A percentile compares a stretch with the other conserved stretches of the same genome.
Evolutionary conservation across 2,888 invertebrate species (phyloP).

Genomic region (Periphyllus acericola): DNA sequence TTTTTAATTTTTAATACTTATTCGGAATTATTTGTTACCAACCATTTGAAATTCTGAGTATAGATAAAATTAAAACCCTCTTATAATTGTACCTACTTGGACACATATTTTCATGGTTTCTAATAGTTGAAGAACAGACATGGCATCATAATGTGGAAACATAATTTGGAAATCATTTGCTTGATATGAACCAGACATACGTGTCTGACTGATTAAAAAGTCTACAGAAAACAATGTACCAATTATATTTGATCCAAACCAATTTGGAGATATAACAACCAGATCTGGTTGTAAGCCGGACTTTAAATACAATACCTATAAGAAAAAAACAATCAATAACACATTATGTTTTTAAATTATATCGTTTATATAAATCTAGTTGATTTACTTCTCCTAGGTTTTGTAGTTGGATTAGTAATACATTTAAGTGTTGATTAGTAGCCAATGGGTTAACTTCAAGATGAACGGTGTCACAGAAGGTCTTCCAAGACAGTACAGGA

Average conservation of each 20-base stretch:
- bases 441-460: slow-evolving; percentile 75
- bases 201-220: slow-evolving; percentile 69
- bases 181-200: slow-evolving; percentile 77
- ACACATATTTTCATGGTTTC: slow-evolving; percentile 79
- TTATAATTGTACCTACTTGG: slow-evolving; percentile 67
- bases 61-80: neutral
- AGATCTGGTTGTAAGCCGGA: slow-evolving; percentile 71
- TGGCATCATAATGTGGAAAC: slow-evolving; percentile 77
- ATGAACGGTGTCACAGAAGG: slow-evolving; percentile 72
- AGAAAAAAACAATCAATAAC: neutral
- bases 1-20: neutral
- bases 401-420: slow-evolving; percentile 74
- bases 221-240: slow-evolving; percentile 75
- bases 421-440: slow-evolving; percentile 74
- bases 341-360: neutral
- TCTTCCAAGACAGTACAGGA: slow-evolving; percentile 73
- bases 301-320: slow-evolving; percentile 72
- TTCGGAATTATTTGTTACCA: neutral
- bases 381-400: slow-evolving; percentile 73
- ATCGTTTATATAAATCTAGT: too few relatives aligned
- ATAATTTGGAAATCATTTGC: slow-evolving; percentile 79
- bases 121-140: slow-evolving; percentile 75
- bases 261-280: slow-evolving; percentile 75
- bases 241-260: slow-evolving; percentile 76
- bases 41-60: neutral